Percentiles rank a stretch among this genome's conserved stretches.
Conservation (phyloP, 2,113 vertebrate genomes). For the Pelmatolapia mariae region DNA sequence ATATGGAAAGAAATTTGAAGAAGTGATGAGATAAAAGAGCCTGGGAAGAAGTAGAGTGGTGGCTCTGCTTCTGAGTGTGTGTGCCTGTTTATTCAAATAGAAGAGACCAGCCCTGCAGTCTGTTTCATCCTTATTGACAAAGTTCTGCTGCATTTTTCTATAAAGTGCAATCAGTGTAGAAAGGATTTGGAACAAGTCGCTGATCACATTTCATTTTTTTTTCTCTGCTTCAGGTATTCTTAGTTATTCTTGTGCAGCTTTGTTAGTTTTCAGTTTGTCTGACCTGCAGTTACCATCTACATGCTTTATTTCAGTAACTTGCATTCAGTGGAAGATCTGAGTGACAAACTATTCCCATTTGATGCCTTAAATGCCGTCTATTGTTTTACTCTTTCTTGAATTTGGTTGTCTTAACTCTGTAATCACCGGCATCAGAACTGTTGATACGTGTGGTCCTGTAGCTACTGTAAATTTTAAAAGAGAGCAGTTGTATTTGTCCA, state of each 20-base stretch:
- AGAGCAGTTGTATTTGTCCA: background rate
- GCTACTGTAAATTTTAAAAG: background rate
- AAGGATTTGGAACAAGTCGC: slow-evolving; percentile 20
- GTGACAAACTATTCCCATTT: background rate
- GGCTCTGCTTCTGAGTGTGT: background rate
- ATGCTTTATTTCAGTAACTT: background rate
- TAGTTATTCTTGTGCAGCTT: background rate
- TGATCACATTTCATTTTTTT: background rate
- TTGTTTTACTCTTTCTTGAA: background rate
- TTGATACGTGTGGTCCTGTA: background rate
- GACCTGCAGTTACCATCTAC: background rate
- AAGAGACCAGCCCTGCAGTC: background rate
- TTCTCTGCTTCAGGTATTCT: background rate
- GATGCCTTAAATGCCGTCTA: background rate
- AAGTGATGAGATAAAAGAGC: slow-evolving; percentile 33
- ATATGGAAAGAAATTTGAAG: slow-evolving; percentile 37
- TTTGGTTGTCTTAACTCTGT: background rate
- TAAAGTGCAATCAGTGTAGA: slow-evolving; percentile 43
- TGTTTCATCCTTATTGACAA: slow-evolving; percentile 24
- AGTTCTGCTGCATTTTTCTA: slow-evolving; percentile 33
- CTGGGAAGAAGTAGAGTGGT: slow-evolving; percentile 6
- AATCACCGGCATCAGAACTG: background rate
- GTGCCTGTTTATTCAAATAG: slow-evolving; percentile 19
- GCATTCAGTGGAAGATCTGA: background rate
- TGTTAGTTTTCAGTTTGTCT: background rate